Evolutionary conservation across 1,140 invertebrate genomes (phyloP).

Genomic region (Rhagoletis pomonella): DNA sequence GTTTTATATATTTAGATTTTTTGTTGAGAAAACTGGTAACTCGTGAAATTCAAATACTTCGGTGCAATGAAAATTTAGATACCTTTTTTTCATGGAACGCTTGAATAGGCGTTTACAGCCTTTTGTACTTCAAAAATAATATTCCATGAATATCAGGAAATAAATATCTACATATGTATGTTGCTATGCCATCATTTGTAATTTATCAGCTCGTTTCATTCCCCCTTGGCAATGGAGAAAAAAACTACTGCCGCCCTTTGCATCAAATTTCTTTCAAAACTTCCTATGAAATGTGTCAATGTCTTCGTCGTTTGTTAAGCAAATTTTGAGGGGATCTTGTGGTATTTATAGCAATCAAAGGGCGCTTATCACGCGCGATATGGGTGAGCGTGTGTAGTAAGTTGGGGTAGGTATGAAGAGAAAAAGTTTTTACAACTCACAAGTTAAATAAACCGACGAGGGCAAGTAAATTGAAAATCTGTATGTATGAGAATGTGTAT

Average conservation of each 20-base stretch:
- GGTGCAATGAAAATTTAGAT: no score
- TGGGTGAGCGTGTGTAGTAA: not conserved
- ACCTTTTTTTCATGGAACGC: no score
- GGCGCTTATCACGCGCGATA: not conserved
- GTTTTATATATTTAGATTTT: no score
- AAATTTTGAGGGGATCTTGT: not conserved
- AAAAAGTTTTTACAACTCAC: not conserved
- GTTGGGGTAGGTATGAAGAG: not conserved
- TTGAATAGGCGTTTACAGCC: no score
- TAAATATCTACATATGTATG: no score
- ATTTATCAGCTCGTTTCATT: not conserved
- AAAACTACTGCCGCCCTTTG: not conserved
- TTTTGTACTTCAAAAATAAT: no score
- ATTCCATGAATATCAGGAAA: no score
- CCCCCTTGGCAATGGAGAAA: not conserved
- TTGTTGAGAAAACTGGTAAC: no score
- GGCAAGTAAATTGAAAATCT: not conserved
- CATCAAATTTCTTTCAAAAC: not conserved
- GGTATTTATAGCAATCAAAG: not conserved
- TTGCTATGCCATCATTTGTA: no score
- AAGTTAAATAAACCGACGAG: not conserved
- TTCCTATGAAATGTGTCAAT: not conserved
- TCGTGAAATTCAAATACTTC: no score
- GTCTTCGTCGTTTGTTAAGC: not conserved
- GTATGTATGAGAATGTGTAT: conserved; percentile 1